These are phyloP conservation scores for Alexandromys fortis DNA, from an alignment of 2,113 vertebrate species.

Conservation along the genomic window DNA sequence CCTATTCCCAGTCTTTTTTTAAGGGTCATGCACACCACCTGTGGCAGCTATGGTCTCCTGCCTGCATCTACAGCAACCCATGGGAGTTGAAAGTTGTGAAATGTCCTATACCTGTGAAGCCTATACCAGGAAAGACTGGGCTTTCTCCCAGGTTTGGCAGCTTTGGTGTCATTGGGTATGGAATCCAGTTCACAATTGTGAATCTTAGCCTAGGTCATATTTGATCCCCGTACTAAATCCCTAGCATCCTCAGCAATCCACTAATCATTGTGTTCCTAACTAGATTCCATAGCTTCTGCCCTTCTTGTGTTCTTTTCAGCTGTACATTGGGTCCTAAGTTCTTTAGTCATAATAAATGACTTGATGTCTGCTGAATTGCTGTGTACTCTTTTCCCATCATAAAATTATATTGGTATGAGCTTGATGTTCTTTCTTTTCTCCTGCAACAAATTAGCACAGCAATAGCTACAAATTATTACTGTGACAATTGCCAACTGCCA, in stretches of 20 bases:
- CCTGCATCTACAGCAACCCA: not conserved
- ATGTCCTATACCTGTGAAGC: not conserved
- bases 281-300: not conserved
- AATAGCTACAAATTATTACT: not conserved
- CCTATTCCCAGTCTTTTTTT: not conserved
- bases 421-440: not conserved
- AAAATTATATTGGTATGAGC: not conserved
- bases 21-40: not conserved
- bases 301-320: not conserved
- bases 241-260: not conserved
- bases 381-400: not conserved
- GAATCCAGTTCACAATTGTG: fast-evolving
- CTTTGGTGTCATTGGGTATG: not conserved
- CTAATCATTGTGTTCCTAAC: not conserved
- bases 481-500: not conserved
- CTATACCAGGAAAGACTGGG: not conserved
- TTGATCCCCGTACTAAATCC: not conserved
- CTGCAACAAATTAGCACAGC: not conserved
- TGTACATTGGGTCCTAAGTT: not conserved
- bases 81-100: not conserved
- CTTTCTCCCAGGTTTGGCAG: not conserved
- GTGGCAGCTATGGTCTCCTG: not conserved
- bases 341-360: not conserved
- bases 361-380: not conserved
- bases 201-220: not conserved